A percentile compares a stretch with the other conserved stretches of the same genome.
Evolutionary conservation across 1,140 invertebrate species (phyloP).

Genomic region (Pogonus chalceus): DNA sequence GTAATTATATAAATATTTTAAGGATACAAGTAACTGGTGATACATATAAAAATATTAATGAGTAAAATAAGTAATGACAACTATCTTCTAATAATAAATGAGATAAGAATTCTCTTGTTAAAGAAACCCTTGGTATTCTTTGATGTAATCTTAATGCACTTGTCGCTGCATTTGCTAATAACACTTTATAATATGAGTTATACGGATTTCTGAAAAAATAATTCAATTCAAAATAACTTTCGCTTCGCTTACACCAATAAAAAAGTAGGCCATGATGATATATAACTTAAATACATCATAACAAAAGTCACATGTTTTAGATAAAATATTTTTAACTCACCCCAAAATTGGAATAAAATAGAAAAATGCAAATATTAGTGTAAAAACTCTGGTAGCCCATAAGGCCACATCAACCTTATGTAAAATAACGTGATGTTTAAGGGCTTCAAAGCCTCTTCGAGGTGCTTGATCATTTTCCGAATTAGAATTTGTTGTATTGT

Average conservation of each 20-base stretch:
- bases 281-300: constrained; percentile 2
- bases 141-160: constrained; percentile 90
- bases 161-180: constrained; percentile 85
- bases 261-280: background rate
- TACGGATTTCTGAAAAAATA: constrained; percentile 58
- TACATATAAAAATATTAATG: constrained; percentile 84
- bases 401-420: constrained; percentile 79
- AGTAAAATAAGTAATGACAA: constrained; percentile 92
- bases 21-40: constrained; percentile 81
- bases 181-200: constrained; percentile 81
- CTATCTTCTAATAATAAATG: constrained; percentile 82
- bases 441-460: constrained; percentile 44
- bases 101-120: constrained; percentile 71
- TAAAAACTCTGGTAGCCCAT: constrained; percentile 72
- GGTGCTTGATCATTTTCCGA: constrained; percentile 14
- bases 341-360: constrained; percentile 84
- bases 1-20: constrained; percentile 27
- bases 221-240: constrained; percentile 16
- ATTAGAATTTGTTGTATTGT: constrained; percentile 2
- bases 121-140: constrained; percentile 68
- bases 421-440: constrained; percentile 60
- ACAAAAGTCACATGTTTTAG: constrained; percentile 9
- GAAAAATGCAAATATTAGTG: constrained; percentile 69
- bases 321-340: constrained; percentile 45
- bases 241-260: background rate